Base-by-base conservation (phyloP, 2,888 invertebrate genomes). In the Phengaris arion region DNA sequence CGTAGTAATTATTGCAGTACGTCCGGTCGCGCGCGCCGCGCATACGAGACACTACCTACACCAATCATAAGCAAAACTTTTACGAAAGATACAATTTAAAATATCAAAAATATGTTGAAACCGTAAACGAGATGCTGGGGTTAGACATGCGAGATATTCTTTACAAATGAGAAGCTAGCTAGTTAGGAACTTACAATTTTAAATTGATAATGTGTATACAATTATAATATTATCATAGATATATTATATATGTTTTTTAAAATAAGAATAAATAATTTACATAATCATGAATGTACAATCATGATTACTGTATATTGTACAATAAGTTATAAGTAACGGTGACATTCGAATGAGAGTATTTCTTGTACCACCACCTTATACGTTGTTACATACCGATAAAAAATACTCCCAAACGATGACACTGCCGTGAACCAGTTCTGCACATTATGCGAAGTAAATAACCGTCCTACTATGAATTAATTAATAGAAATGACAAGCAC, bases 151-250 rank as follows among this genome's bases (percentile, higher is more conserved):
- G 54, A 35, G n/a, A 69, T 8, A 72, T 69, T 75, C 55, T 75
- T 69, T 70, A 75, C 75, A 85, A 72, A 72, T 87, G 88, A 87
- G 86, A 88, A 89, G 90, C 87, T 90, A 91, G 90, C 91, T 92
- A 91, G 90, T 91, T 93, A 93, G 93, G 93, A 93, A 93, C 93
- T 93, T 91, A 91, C 86, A 90, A 89, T 87, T 90, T 90, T 89
- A 90, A 88, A 85, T 85, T 84, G 89, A 89, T 91, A 92, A 88
- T 86, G 86, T 82, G 82, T 88, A 35, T 87, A 87, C 74, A 74
- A 69, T 72, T 72, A 54, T 54, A 75, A 48, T 46, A 74, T 78
- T 78, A 78, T 77, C 75, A 78, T 77, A 72, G 84, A 81, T 83
- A 81, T 83, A 12, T 52, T 52, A 85, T 81, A 85, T 86, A 86